Evolutionary conservation across 2,797 vertebrate species (phyloP), one percentile per base, ranked within the genome.

Genomic region (Lagodon rhomboides): DNA sequence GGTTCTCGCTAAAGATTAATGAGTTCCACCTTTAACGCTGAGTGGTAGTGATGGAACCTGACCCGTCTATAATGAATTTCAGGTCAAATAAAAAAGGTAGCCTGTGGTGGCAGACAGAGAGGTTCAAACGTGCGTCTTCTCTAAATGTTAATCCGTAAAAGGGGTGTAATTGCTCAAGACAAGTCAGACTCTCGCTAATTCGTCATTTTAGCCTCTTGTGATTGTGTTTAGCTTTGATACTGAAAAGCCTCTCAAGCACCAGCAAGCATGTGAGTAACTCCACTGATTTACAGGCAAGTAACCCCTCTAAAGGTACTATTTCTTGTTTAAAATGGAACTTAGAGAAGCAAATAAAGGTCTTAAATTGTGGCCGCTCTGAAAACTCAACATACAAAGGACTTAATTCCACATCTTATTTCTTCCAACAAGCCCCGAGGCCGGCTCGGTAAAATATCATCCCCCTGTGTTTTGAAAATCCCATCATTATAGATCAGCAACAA

Each of bases 101-200:
- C 66, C 79, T 80, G 89, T 74, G 44, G 86, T 80, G 68, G 80
- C 86, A 79, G 84, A 87, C 82, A 82, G 69, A 27, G 63, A 90
- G 93, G 84, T 94, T 89, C 78, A 77, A 91, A 93, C 93, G 84
- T 88, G 80, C 87, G 79, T 92, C 91, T 94, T 87, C 74, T 77
- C 34, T 50, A 85, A 88, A 90, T 90, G 70, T 87, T 84, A 77
- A 89, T 79, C 82, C 27, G 17, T 86, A 79, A 66, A 68, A 50
- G 27, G n/a, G 56, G 20, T 75, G 87, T 86, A 84, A 88, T 84
- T 83, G 62, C 77, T 83, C 75, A 55, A 43, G 30, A 46, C 59
- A 66, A 79, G 63, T 77, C 63, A 82, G 64, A 55, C 41, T 65
- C 38, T 23, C n/a, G 50, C 25, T 54, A 50, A 79, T 64, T 11